Conservation (phyloP, 2,797 vertebrate species). For the Micrastur ruficollis region DNA sequence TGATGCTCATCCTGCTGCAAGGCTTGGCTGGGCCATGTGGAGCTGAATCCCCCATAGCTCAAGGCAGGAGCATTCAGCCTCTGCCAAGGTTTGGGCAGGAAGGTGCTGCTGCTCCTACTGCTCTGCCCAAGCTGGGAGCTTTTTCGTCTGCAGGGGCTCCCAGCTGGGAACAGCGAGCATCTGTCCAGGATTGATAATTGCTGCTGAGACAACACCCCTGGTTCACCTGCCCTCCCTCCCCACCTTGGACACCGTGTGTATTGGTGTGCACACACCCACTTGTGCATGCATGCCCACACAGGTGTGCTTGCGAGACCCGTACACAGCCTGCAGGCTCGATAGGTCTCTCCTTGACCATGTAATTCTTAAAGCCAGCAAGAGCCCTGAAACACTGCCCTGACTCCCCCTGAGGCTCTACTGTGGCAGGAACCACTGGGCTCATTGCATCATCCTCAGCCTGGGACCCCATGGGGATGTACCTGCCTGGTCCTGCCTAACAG, state of each 20-base stretch:
- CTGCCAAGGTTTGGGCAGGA: neutral
- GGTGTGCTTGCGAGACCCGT: neutral
- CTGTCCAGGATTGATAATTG: neutral
- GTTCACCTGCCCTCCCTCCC: neutral
- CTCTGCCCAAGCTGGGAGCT: neutral
- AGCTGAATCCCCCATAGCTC: neutral
- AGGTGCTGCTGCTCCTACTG: neutral
- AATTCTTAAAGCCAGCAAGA: neutral
- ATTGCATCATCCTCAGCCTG: neutral
- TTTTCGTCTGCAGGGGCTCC: neutral
- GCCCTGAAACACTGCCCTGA: neutral
- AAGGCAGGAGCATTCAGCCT: neutral
- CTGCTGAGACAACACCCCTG: neutral
- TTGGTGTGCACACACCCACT: too few species aligned
- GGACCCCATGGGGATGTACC: neutral
- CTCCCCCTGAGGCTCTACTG: neutral
- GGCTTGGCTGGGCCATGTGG: neutral
- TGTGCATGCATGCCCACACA: rapidly evolving
- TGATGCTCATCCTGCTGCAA: neutral
- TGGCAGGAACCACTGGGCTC: neutral
- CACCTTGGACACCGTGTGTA: rapidly evolving
- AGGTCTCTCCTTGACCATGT: neutral
- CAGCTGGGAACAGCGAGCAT: rapidly evolving
- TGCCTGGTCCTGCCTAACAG: neutral
- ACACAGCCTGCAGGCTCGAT: neutral